These are phyloP conservation scores for Anoplius nigerrimus DNA, from an alignment of 2,888 invertebrate species.

Conservation along the genomic window DNA sequence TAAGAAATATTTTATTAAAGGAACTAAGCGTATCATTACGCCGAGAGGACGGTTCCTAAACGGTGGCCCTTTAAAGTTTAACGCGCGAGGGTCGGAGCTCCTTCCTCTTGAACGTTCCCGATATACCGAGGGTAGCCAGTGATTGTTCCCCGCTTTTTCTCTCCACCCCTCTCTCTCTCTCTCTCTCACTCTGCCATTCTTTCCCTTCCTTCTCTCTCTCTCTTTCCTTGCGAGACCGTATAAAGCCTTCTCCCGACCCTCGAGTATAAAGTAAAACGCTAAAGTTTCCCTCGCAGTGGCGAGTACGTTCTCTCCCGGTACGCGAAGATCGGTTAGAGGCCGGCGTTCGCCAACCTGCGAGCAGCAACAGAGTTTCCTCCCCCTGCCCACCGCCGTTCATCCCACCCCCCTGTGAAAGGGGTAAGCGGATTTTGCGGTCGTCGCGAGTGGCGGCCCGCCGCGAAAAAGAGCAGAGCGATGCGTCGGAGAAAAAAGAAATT, in stretches of 20 bases:
- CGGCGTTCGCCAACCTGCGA: conserved; percentile 31
- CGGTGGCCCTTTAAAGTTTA: conserved; percentile 36
- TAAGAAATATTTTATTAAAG: no score
- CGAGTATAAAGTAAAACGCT: conserved; percentile 34
- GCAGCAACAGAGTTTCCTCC: conserved; percentile 40
- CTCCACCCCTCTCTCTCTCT: conserved; percentile 33
- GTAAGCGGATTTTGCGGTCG: conserved; percentile 49
- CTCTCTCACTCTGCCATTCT: conserved; percentile 5
- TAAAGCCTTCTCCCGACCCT: conserved; percentile 21
- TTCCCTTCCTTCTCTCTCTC: conserved; percentile 22
- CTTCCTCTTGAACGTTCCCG: conserved; percentile 28
- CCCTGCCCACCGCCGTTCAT: conserved; percentile 4
- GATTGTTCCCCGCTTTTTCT: conserved; percentile 38
- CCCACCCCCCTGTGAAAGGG: conserved; percentile 29
- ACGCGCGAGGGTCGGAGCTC: conserved; percentile 28
- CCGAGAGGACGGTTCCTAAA: conserved; percentile 29
- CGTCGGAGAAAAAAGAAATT: no score
- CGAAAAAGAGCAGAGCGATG: no score
- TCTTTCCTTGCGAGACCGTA: conserved; percentile 20
- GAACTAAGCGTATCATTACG: conserved; percentile 40
- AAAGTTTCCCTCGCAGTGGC: conserved; percentile 40
- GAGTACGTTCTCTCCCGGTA: conserved; percentile 30
- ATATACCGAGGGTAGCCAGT: conserved; percentile 30
- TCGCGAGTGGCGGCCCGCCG: conserved; percentile 5
- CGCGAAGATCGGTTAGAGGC: conserved; percentile 13